Evolutionary conservation across 2,888 invertebrate genomes (phyloP), one percentile per base, ranked within the genome.

Genomic region (Junonia oenone): DNA sequence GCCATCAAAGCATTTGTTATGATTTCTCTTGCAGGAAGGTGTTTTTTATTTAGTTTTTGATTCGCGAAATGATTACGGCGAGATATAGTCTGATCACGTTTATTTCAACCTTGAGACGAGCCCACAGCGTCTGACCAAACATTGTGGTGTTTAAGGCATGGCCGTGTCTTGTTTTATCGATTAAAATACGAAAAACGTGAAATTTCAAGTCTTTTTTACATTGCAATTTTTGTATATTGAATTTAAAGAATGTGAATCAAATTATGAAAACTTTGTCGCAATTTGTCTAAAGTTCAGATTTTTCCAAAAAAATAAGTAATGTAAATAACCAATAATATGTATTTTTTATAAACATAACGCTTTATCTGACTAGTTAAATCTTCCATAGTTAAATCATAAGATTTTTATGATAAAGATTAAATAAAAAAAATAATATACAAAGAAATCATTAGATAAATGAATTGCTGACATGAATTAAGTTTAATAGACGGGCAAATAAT

Each of bases 71-170:
- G 71, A 55, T 47, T 50, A n/a, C 19, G 29, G 50, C 59, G 73
- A 75, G 78, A 75, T 77, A 68, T 55, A 71, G 71, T 75, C 71
- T 2, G 71, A 72, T 77, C 77, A 78, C 78, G 79, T 73, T 66
- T 65, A 51, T 53, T 37, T 65, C 73, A 75, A 68, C 83, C 83
- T 81, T 83, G 80, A 73, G 76, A 72, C 75, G 65, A 75, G 73
- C 73, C 73, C 73, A 72, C 75, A 60, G 58, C 58, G 59, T 57
- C 40, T 14, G 22, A 58, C 55, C 64, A 58, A 59, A 67, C 66
- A 66, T 69, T 68, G 62, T 65, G 62, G 2, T 13, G 52, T 60
- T 69, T 69, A 71, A 69, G 66, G 69, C 67, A 51, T 59, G 54
- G 64, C 55, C 38, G 50, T 56, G 43, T 59, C 47, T 53, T 55